A percentile compares a stretch with the other conserved stretches of the same genome.
These are phyloP conservation scores for Drosophila gaucha DNA, from an alignment of 2,888 invertebrate genomes.

Conservation along the genomic window DNA sequence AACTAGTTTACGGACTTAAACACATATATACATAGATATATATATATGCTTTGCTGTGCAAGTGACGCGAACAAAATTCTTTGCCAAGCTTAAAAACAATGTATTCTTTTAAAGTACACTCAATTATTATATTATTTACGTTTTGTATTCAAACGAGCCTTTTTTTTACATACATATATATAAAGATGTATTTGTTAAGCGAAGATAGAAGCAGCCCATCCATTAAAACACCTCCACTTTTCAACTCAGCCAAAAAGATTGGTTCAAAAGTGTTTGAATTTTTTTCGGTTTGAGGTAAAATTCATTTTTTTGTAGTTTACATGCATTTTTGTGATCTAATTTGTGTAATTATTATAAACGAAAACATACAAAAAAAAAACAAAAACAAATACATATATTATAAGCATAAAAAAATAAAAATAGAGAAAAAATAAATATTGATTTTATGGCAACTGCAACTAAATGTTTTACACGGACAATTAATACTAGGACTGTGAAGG, in stretches of 20 bases:
- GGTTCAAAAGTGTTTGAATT: slow-evolving; percentile 38
- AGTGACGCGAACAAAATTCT: slow-evolving; percentile 59
- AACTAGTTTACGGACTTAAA: slow-evolving; percentile 22
- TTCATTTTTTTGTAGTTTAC: slow-evolving; percentile 77
- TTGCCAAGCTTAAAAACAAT: slow-evolving; percentile 42
- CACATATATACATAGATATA: neutral
- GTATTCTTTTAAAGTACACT: slow-evolving; percentile 31
- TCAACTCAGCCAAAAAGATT: slow-evolving; percentile 38
- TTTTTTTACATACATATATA: slow-evolving; percentile 16
- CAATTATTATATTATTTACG: slow-evolving; percentile 8
- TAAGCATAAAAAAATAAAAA: slow-evolving; percentile 49
- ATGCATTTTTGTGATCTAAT: slow-evolving; percentile 82
- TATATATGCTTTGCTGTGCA: slow-evolving; percentile 37
- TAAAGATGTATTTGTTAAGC: slow-evolving; percentile 35
- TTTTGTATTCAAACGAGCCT: slow-evolving; percentile 34
- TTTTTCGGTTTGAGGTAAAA: slow-evolving; percentile 59
- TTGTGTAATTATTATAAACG: slow-evolving; percentile 80
- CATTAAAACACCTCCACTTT: slow-evolving; percentile 18
- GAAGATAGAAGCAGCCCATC: slow-evolving; percentile 27
- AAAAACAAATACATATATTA: slow-evolving; percentile 50
- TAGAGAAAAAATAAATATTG: slow-evolving; percentile 60
- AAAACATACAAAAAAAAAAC: slow-evolving; percentile 57
- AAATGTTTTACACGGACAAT: slow-evolving; percentile 50
- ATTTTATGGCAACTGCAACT: slow-evolving; percentile 68
- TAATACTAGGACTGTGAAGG: too few relatives aligned